Evolutionary conservation across 2,113 vertebrate species (phyloP).

Genomic region (Morone chrysops): DNA sequence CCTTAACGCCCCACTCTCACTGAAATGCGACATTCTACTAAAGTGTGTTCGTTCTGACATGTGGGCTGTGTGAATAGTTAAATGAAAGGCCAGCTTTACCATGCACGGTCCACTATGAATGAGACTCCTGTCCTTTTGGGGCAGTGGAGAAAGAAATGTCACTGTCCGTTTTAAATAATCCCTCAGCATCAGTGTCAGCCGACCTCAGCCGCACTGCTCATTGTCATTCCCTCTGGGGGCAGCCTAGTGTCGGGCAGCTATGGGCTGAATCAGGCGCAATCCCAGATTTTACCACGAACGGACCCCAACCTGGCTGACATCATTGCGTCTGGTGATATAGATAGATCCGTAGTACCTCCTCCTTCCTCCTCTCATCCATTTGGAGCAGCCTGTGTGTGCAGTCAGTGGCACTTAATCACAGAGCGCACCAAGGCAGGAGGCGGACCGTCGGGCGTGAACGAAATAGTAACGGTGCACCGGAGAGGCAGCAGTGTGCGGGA

Average conservation of each 20-base stretch:
- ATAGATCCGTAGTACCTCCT: constrained; percentile 80
- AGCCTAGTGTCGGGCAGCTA: constrained; percentile 14
- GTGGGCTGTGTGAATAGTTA: background rate
- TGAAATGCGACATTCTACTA: constrained; percentile 18
- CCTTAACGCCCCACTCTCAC: background rate
- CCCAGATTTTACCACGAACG: constrained; percentile 48
- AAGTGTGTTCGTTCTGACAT: background rate
- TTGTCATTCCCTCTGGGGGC: constrained; percentile 43
- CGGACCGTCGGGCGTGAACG: constrained; percentile 77
- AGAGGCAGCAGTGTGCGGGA: constrained; percentile 73
- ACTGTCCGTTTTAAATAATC: constrained; percentile 35
- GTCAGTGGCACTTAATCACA: constrained; percentile 77
- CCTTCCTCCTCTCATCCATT: constrained; percentile 64
- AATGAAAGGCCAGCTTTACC: constrained; percentile 8
- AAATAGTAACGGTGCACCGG: constrained; percentile 72
- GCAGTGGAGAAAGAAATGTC: constrained; percentile 28
- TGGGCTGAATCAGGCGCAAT: constrained; percentile 39
- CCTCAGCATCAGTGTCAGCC: constrained; percentile 38
- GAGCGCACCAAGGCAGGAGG: constrained; percentile 76
- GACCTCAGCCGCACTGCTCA: constrained; percentile 54
- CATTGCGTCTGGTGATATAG: constrained; percentile 83
- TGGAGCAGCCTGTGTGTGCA: constrained; percentile 53
- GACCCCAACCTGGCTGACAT: constrained; percentile 83
- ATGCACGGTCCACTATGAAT: background rate
- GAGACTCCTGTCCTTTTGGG: background rate